Evolutionary conservation across 1,140 invertebrate genomes (phyloP), one percentile per base, ranked within the genome.

Genomic region (Drosophila orosa): DNA sequence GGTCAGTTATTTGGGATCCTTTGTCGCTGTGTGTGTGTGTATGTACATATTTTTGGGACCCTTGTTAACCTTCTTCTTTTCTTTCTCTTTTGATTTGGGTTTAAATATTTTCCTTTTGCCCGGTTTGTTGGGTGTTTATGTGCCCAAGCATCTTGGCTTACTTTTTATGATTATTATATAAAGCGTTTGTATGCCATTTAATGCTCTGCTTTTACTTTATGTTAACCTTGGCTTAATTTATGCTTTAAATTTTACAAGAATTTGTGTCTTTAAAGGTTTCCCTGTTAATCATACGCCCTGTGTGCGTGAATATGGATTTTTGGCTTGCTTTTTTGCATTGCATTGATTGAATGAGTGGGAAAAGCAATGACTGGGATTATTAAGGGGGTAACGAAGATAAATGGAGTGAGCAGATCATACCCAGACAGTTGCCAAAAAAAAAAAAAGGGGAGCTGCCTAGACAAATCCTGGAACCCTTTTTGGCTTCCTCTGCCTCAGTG

Each of bases 1-100:
- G 82, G 82, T 85, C 82, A 85, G 82, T 85, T 69, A 81, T 81
- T 60, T 60, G 73, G 66, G 45, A 33, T 52, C 44, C 50, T 50
- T 66, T 74, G 47, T 54, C 19, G 39, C 19, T 31, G 31, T 44
- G 13, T 47, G 4, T 47, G 15, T 54, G 3, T 35, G 22, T 75
- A 44, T 63, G 74, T 71, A 55, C 73, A 27, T 47, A 47, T 58
- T 65, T 75, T 42, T 73, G 67, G 73, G 72, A 66, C 76, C 80
- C 69, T 78, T 74, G 59, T 61, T 74, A 59, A 44, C 57, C 63
- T 75, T 65, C 63, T 75, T 65, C 71, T 72, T 80, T 85, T 86
- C 68, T 29, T 63, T 72, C 52, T 52, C 67, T 78, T 71, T 72
- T 83, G 80, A 83, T 83, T 83, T 83, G 78, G 74, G 82, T 74